Evolutionary conservation across 2,113 vertebrate genomes (phyloP).

Genomic region (Sardina pilchardus): DNA sequence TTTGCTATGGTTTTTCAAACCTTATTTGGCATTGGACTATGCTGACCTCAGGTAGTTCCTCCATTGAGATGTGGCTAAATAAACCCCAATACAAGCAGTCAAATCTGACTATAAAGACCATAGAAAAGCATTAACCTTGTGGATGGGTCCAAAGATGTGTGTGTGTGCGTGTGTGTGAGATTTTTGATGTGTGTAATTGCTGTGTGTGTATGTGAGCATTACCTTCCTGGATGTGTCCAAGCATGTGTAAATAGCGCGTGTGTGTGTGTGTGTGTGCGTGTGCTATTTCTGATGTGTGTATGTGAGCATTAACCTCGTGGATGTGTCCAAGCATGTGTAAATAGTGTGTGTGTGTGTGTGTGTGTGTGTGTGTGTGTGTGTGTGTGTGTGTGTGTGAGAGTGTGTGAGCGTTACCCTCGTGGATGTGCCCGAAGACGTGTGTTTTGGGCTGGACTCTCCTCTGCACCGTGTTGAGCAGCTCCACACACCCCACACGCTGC

Average conservation of each 20-base stretch:
- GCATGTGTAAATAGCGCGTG: slow-evolving; percentile 70
- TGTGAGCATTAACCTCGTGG: slow-evolving; percentile 82
- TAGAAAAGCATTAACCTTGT: too few species aligned
- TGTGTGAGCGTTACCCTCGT: slow-evolving; percentile 81
- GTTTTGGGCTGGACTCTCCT: slow-evolving; percentile 89
- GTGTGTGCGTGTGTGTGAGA: slow-evolving; percentile 6
- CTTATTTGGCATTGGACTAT: too few species aligned
- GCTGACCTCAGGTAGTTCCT: too few species aligned
- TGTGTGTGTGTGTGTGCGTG: background rate
- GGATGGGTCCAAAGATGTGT: background rate
- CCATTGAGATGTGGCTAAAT: too few species aligned
- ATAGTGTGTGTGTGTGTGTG: background rate
- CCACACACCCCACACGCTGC: slow-evolving; percentile 95
- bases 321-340: slow-evolving; percentile 97
- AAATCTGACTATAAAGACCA: too few species aligned
- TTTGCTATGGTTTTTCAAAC: too few species aligned
- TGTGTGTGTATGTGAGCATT: background rate
- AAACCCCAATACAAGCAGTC: too few species aligned
- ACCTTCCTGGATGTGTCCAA: slow-evolving; percentile 87
- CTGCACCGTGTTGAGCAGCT: slow-evolving; percentile 94
- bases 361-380: background rate
- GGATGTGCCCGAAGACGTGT: slow-evolving; percentile 95
- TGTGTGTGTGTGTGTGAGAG: background rate
- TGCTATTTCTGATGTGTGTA: background rate
- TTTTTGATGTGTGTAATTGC: background rate